phyloP scores from a whole-genome alignment of 2,797 vertebrate species.

The Catostomus latipinnis region DNA sequence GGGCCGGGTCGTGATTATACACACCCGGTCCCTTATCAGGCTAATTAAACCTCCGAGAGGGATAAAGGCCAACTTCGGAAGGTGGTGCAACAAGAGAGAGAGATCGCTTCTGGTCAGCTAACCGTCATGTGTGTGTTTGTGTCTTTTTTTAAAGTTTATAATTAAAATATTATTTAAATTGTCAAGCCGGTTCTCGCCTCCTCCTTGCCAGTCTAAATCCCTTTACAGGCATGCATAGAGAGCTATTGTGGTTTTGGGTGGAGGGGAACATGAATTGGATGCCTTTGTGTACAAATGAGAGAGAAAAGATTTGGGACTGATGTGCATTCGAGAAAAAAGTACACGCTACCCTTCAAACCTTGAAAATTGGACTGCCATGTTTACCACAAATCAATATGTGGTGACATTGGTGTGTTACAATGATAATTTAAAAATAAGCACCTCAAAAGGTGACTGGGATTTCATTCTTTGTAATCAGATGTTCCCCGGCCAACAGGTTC shows the following conservation, averaged over 20 bases:
- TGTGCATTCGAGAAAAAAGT: background rate
- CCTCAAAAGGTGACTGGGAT: background rate
- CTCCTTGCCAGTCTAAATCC: too few species aligned
- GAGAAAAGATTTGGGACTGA: background rate
- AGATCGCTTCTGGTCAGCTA: too few species aligned
- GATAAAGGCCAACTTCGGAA: too few species aligned
- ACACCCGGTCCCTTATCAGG: too few species aligned
- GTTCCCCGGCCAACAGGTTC: background rate
- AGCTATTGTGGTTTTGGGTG: slow-evolving; percentile 26
- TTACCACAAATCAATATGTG: slow-evolving; percentile 9
- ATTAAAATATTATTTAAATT: too few species aligned
- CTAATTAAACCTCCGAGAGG: too few species aligned
- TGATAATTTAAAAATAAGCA: background rate
- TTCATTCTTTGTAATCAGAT: background rate
- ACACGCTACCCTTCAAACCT: background rate
- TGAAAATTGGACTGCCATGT: background rate
- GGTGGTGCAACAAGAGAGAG: too few species aligned
- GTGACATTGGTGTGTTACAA: background rate
- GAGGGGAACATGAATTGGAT: background rate
- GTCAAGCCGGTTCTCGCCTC: too few species aligned
- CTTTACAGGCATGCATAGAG: background rate
- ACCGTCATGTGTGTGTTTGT: too few species aligned
- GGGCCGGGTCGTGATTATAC: too few species aligned
- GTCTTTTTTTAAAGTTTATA: too few species aligned
- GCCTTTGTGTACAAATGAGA: background rate